Conservation (phyloP, 2,888 invertebrate species). For the Megaustenia siamemsis region DNA sequence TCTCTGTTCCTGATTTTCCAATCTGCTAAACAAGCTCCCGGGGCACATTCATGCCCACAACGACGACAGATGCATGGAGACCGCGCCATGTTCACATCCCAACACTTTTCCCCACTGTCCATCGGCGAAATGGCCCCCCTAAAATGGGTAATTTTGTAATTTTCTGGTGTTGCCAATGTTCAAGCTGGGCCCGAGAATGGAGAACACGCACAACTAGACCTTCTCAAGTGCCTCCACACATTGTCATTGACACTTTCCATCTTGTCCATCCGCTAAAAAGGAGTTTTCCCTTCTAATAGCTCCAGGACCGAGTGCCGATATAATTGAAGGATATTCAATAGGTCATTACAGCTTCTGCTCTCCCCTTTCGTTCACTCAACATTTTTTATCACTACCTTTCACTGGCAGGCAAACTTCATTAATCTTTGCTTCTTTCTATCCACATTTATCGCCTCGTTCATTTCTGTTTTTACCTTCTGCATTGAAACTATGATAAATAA, state of each 20-base stretch:
- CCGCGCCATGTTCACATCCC: conserved; percentile 19
- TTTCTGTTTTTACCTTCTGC: background rate
- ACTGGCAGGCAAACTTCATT: background rate
- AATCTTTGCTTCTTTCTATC: background rate
- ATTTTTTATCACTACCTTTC: conserved; percentile 12
- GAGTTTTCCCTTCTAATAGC: conserved; percentile 23
- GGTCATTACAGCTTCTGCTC: conserved; percentile 15
- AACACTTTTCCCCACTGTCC: background rate
- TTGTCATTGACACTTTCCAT: conserved; percentile 29
- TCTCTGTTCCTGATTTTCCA: conserved; percentile 26
- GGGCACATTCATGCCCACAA: conserved; percentile 29
- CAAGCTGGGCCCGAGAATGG: conserved; percentile 30
- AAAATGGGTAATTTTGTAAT: conserved; percentile 50
- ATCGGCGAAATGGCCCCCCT: conserved; percentile 34
- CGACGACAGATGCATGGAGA: background rate
- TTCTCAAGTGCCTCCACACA: conserved; percentile 35
- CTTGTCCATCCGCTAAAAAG: conserved; percentile 25
- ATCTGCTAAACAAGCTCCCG: conserved; percentile 43
- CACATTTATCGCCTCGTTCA: background rate
- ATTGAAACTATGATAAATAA: background rate
- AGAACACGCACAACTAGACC: conserved; percentile 18
- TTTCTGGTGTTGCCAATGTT: conserved; percentile 38
- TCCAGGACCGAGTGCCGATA: background rate
- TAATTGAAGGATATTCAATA: conserved; percentile 43
- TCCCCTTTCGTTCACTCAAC: background rate